Evolutionary conservation across 1,140 invertebrate genomes (phyloP).

Genomic region (Euschistus heros): DNA sequence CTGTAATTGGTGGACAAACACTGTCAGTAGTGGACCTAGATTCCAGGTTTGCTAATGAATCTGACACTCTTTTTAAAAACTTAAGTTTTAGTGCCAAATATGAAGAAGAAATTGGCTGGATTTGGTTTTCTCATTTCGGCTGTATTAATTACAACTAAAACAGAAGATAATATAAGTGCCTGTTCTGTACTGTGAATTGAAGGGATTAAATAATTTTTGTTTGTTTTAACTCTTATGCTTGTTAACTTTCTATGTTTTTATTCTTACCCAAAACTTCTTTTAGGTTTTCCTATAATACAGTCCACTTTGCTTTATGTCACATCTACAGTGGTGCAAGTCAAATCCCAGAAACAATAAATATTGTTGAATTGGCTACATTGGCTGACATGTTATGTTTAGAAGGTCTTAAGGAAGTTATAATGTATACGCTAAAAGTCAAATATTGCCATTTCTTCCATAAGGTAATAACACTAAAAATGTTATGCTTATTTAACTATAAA

Average conservation of each 20-base stretch:
- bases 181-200: background rate
- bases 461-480: constrained; percentile 37
- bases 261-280: constrained; percentile 31
- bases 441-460: constrained; percentile 86
- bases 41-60: too few species aligned
- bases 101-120: too few species aligned
- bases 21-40: too few species aligned
- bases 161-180: background rate
- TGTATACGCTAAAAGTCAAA: constrained; percentile 72
- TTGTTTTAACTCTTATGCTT: too few species aligned
- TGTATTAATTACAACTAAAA: background rate
- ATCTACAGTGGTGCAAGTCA: constrained; percentile 82
- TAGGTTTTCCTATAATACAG: constrained; percentile 67
- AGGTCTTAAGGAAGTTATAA: constrained; percentile 79
- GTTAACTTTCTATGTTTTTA: background rate
- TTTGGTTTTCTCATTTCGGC: too few species aligned
- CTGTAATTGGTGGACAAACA: too few species aligned
- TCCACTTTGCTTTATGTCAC: constrained; percentile 81
- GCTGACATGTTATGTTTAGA: constrained; percentile 80
- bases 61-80: too few species aligned
- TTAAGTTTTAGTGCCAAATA: too few species aligned
- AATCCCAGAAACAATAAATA: constrained; percentile 69
- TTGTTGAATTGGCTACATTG: constrained; percentile 73
- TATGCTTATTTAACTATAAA: too few species aligned
- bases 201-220: too few species aligned